A percentile compares a stretch with the other conserved stretches of the same genome.
These are phyloP conservation scores for Leuctra nigra DNA, from an alignment of 2,888 invertebrate species.

Conservation along the genomic window DNA sequence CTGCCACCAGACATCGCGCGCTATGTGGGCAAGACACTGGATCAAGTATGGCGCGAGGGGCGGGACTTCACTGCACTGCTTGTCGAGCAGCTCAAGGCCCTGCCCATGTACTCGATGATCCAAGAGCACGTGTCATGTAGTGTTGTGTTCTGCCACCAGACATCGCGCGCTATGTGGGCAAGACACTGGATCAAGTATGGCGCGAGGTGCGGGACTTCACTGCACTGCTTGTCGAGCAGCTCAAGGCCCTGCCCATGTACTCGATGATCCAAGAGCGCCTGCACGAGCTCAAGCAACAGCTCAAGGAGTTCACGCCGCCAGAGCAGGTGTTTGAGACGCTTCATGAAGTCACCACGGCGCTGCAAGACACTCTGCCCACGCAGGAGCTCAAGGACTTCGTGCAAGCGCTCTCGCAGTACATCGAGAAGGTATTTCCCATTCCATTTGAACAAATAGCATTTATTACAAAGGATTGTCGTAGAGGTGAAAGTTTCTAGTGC, in stretches of 20 bases:
- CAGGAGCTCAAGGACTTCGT: slow-evolving; percentile 56
- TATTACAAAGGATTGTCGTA: too few species aligned
- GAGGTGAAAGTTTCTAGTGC: too few species aligned
- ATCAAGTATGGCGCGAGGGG: slow-evolving; percentile 38
- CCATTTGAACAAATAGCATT: too few species aligned
- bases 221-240: slow-evolving; percentile 43
- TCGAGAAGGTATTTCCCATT: slow-evolving; percentile 48
- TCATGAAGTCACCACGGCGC: slow-evolving; percentile 47
- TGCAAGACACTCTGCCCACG: slow-evolving; percentile 55
- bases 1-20: slow-evolving; percentile 36
- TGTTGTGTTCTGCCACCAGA: slow-evolving; percentile 31
- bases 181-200: slow-evolving; percentile 35
- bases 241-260: slow-evolving; percentile 48
- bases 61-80: slow-evolving; percentile 42
- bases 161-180: slow-evolving; percentile 37
- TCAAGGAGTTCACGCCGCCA: slow-evolving; percentile 43
- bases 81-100: slow-evolving; percentile 46
- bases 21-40: slow-evolving; percentile 35
- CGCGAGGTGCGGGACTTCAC: slow-evolving; percentile 41
- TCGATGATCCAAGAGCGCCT: slow-evolving; percentile 44
- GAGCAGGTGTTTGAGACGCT: slow-evolving; percentile 50
- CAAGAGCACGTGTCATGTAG: slow-evolving; percentile 39
- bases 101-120: slow-evolving; percentile 46
- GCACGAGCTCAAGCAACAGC: slow-evolving; percentile 33
- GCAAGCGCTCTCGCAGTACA: slow-evolving; percentile 51